Evolutionary conservation across 2,797 vertebrate genomes (phyloP), one percentile per base, ranked within the genome.

Genomic region (Antennarius maculatus): DNA sequence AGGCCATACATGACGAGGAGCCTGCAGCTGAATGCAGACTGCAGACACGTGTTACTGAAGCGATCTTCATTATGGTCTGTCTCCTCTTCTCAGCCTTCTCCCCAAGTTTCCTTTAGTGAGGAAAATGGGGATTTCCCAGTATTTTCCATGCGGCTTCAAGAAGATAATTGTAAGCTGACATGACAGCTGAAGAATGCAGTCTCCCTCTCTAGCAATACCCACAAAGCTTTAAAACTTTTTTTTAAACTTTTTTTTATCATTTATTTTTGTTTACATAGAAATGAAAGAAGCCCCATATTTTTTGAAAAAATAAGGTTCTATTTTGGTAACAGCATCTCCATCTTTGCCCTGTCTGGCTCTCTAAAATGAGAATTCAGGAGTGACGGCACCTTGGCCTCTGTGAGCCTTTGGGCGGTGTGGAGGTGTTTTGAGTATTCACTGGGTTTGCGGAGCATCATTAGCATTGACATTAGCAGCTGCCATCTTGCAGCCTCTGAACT

Each of bases 401-500:
- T 47, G 43, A 64, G 72, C 71, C 64, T 15, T 5, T 14, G 13
- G 66, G 70, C 64, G 65, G 60, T 49, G 54, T 73, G 66, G 56
- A 77, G 82, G 79, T 82, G 85, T 80, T 84, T 69, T 50, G 69
- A 87, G 77, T 58, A 39, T 88, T 83, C 80, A 76, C 80, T 79
- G 76, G 84, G 84, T 76, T 73, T 71, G 69, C 73, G 71, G 82
- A 73, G 79, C 37, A 46, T 92, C 87, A 92, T 91, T 92, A 88
- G 90, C 85, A 83, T 84, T 90, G 90, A 91, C 91, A 90, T 92
- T 91, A 93, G 85, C 88, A 89, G 88, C 91, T 87, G 85, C 84
- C 88, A 90, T 76, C 72, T 74, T 71, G 52, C 82, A 88, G 83
- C 82, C 82, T 91, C 83, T 89, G 82, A 91, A 93, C 88, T 92